Evolutionary conservation across 2,113 vertebrate genomes (phyloP).

Genomic region (Aythya baeri): DNA sequence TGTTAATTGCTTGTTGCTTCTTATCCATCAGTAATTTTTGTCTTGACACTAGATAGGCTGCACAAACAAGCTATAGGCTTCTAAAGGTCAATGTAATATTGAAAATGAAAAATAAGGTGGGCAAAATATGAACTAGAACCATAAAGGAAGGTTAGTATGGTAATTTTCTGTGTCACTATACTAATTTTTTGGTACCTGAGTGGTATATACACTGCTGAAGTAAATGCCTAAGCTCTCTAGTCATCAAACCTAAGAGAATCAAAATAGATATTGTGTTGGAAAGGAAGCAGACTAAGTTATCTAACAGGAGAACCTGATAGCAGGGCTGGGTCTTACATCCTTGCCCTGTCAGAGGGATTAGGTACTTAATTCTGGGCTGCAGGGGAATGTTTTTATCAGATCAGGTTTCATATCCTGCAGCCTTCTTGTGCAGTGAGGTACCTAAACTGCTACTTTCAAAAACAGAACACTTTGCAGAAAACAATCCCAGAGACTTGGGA

Average conservation of each 20-base stretch:
- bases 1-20: neutral
- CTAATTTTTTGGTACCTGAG: neutral
- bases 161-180: neutral
- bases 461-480: neutral
- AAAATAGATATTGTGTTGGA: neutral
- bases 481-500: neutral
- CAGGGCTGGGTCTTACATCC: neutral
- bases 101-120: neutral
- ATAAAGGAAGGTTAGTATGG: neutral
- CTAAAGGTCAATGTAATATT: neutral
- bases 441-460: neutral
- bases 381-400: neutral
- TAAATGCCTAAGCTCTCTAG: neutral
- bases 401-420: neutral
- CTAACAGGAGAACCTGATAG: neutral
- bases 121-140: neutral
- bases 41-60: neutral
- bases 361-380: neutral
- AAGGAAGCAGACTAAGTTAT: neutral
- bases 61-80: neutral
- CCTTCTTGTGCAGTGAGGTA: neutral
- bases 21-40: neutral
- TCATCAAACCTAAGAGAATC: neutral
- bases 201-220: neutral
- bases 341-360: neutral